Base-by-base conservation (phyloP, 2,113 vertebrate genomes). In the Piaya cayana region DNA sequence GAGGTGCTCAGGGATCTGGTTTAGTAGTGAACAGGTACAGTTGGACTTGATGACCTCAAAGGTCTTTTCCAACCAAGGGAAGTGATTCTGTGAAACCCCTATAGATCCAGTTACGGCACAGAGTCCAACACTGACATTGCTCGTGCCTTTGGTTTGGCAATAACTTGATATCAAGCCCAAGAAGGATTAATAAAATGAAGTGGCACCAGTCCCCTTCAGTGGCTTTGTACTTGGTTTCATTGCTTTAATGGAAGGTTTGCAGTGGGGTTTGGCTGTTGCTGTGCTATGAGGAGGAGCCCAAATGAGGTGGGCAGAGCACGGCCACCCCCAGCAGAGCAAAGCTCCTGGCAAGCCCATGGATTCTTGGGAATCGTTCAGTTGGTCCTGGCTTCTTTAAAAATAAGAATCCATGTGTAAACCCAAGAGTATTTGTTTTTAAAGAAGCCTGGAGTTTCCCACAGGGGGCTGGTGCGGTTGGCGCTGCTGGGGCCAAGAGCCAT, bases 311-410 rank as follows among this genome's bases (percentile, higher is more conserved):
- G 18, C 18, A 47, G 45, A 47, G 45, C 45, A 19, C 18, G 9
- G 45, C 45, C 45, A 45, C 43, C 18, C 45, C 17, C 16, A 19
- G 45, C 17, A 47, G 16, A 47, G 45, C 45, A 47, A 20, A 47
- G 45, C 43, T 16, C 45, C 45, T 20, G 45, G 6, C 14, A 5
- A 63, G 56, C 12, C 65, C 83, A 32, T 1, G 6, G 68, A 18
- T 59, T 93, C 8, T 2, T 83, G 75, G 76, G 89, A 70, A 39
- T 34, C 49, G 18, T 21, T 78, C 3, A 0, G 12, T 80, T 37
- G 8, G 71, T 37, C 83, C 83, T 88, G 88, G 49, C 50, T 82
- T 81, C 60, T 75, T 92, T 95, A 81, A 94, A 94, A 95, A 90
- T 68, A 93, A 88, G 92, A 95, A 29, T n/a, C 85, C 43, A 10